phyloP scores from a whole-genome alignment of 2,113 vertebrate genomes.

The Caloenas nicobarica region DNA sequence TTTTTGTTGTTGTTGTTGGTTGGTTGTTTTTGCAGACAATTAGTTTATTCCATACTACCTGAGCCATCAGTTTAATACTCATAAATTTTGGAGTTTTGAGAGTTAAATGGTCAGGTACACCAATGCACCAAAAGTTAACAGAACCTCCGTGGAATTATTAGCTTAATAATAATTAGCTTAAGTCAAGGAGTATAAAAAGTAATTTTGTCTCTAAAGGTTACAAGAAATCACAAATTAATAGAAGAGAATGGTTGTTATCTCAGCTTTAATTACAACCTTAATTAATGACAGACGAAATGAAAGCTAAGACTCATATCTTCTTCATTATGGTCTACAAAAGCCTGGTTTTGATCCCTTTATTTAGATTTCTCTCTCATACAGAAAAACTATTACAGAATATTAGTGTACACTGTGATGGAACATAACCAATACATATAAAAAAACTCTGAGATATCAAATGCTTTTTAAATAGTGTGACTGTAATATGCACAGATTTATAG shows the following conservation, averaged over 20 bases:
- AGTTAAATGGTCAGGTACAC: not conserved
- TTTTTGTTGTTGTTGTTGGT: not conserved
- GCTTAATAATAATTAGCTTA: not conserved
- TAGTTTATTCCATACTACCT: not conserved
- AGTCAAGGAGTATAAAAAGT: not conserved
- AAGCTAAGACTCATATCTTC: not conserved
- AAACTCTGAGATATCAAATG: not conserved
- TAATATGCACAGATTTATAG: not conserved
- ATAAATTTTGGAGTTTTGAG: not conserved
- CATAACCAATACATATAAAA: not conserved
- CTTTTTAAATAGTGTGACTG: not conserved
- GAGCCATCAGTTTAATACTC: not conserved
- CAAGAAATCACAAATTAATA: not conserved
- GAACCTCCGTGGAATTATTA: not conserved
- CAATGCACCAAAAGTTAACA: not conserved
- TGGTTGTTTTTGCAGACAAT: not conserved
- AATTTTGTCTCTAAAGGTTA: not conserved
- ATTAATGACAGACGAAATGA: not conserved
- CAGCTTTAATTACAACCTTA: not conserved
- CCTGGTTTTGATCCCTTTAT: not conserved
- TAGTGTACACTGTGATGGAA: not conserved
- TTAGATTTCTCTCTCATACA: not conserved
- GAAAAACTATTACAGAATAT: not conserved
- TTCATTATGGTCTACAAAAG: not conserved
- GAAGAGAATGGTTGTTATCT: not conserved